These are phyloP conservation scores for Drosophila cardini DNA, from an alignment of 1,140 invertebrate genomes.

Conservation along the genomic window DNA sequence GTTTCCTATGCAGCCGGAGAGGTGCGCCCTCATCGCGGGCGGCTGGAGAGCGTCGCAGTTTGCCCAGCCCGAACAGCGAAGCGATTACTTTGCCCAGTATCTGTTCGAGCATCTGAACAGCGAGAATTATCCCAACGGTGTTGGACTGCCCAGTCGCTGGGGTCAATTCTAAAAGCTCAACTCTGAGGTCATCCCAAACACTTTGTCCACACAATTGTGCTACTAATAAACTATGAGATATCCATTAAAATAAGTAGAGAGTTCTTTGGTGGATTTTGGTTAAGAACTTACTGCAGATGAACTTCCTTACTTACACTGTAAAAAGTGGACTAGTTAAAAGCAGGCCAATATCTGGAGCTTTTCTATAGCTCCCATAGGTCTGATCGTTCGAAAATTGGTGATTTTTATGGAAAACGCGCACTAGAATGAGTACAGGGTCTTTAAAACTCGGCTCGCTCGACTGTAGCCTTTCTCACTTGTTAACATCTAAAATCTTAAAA, in stretches of 20 bases:
- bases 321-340: too few relatives aligned
- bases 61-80: slow-evolving; percentile 40
- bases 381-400: too few relatives aligned
- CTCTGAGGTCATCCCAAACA: neutral
- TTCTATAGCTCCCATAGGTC: too few relatives aligned
- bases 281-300: too few relatives aligned
- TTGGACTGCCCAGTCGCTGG: slow-evolving; percentile 62
- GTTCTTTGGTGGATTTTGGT: neutral
- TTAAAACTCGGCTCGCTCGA: too few relatives aligned
- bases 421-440: too few relatives aligned
- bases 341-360: too few relatives aligned
- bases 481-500: too few relatives aligned
- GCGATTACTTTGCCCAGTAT: slow-evolving; percentile 64
- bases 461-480: too few relatives aligned
- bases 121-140: slow-evolving; percentile 66
- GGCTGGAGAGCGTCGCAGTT: slow-evolving; percentile 44
- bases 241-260: neutral
- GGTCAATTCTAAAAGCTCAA: slow-evolving; percentile 53
- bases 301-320: too few relatives aligned
- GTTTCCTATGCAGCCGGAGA: slow-evolving; percentile 43
- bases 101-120: slow-evolving; percentile 63
- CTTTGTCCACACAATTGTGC: slow-evolving; percentile 9
- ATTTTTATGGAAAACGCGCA: too few relatives aligned
- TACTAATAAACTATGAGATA: slow-evolving; percentile 11
- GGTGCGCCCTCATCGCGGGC: slow-evolving; percentile 45